Conservation (phyloP, 1,140 invertebrate species). For the Chrysomallon squamiferum region DNA sequence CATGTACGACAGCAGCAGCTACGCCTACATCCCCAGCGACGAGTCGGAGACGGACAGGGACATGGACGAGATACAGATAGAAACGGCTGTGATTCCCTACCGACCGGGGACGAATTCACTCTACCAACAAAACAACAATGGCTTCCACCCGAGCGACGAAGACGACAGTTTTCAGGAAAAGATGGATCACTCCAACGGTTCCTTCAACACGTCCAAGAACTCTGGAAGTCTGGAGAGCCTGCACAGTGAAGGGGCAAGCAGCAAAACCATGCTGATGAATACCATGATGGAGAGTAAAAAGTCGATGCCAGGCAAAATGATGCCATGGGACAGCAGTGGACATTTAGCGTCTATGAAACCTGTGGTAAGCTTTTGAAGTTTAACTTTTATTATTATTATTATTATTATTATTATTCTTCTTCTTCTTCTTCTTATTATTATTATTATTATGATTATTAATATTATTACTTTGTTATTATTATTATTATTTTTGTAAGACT, state of each 20-base stretch:
- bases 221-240: conserved; percentile 21
- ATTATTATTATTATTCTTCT: neutral
- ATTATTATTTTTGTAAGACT: neutral
- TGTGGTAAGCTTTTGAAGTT: neutral
- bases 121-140: neutral
- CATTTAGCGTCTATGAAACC: neutral
- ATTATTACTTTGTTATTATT: neutral
- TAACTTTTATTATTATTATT: neutral
- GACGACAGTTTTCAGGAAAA: conserved; percentile 8
- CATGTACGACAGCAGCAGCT: conserved; percentile 12
- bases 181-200: conserved; percentile 7
- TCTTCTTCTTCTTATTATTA: neutral
- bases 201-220: conserved; percentile 4
- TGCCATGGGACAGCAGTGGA: neutral
- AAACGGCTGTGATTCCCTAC: conserved; percentile 38
- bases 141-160: conserved; percentile 9
- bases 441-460: neutral
- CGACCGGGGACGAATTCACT: neutral
- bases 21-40: conserved; percentile 16
- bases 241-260: conserved; percentile 24
- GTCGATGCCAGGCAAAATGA: neutral
- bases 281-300: neutral
- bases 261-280: conserved; percentile 8
- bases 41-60: conserved; percentile 12
- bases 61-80: conserved; percentile 36